These are phyloP conservation scores for Prunella fulvescens DNA, from an alignment of 2,113 vertebrate genomes.

Conservation along the genomic window DNA sequence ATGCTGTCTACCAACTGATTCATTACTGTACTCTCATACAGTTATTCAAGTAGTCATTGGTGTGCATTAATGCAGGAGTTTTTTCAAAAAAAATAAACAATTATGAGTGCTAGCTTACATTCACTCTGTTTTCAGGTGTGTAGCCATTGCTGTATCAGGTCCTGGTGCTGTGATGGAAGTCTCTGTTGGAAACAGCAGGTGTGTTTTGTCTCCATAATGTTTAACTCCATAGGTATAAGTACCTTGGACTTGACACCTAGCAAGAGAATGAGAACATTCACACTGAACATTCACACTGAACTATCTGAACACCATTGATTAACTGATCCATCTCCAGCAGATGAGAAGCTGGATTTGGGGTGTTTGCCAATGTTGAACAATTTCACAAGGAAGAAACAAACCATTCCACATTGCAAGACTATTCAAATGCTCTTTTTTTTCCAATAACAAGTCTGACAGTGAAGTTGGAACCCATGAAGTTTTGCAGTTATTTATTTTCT, in stretches of 20 bases:
- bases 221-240: background rate
- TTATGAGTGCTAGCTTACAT: background rate
- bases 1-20: background rate
- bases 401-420: background rate
- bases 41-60: background rate
- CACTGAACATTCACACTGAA: background rate
- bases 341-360: background rate
- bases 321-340: background rate
- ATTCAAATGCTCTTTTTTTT: constrained; percentile 21
- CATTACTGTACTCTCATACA: background rate
- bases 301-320: background rate
- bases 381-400: constrained; percentile 23
- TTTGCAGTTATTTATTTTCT: background rate
- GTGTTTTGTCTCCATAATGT: background rate
- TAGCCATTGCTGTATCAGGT: background rate
- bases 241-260: background rate
- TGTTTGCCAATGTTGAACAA: background rate
- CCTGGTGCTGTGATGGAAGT: background rate
- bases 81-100: background rate
- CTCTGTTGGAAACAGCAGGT: background rate
- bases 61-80: rapidly evolving
- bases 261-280: background rate
- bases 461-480: background rate
- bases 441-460: background rate
- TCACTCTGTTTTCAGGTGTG: background rate